Base-by-base conservation (phyloP, 2,888 invertebrate species). In the Dascillus cervinus region DNA sequence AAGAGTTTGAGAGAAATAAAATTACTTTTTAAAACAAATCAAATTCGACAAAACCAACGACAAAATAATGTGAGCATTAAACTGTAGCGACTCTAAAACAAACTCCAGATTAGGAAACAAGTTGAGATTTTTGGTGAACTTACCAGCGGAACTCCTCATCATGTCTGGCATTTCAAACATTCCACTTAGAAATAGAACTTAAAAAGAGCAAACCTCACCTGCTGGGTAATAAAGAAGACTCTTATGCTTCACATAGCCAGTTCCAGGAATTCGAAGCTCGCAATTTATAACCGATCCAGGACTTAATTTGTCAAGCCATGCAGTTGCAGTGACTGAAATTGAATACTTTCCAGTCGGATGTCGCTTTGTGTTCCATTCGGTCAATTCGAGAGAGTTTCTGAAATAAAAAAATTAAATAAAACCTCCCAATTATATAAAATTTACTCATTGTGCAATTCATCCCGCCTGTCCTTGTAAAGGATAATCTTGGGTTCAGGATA, bases 401-500 rank as follows among this genome's bases (percentile, higher is more conserved):
- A 22, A 23, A 13, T 24, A 32, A 39, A 17, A 8, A 4, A 8
- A 17, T 10, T 13, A n/a, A 26, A 25, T 26, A 10, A 6, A 17
- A 8, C 17, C 17, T 6, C 17, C 4, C 17, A 17, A 4, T 17
- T 4, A 6, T 6, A 17, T 6, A 6, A 17, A 17, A 4, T 11
- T 38, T 44, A 57, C 58, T 44, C 53, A 24, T 44, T 47, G 17
- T 50, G 31, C 34, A 46, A 44, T 26, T 56, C 51, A 15, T 59
- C 54, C 13, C 43, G 49, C 26, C 39, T 46, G 33, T 59, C 58
- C 34, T 55, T 58, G 35, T 57, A 65, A 22, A 70, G 42, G 17
- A 54, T 50, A 24, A 70, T 28, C 43, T 58, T 61, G 8, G 65
- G 65, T 34, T 62, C 55, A 34, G 70, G 60, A 47, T 60, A 60